Evolutionary conservation across 2,797 vertebrate genomes (phyloP).

Genomic region (Pagetopsis macropterus): DNA sequence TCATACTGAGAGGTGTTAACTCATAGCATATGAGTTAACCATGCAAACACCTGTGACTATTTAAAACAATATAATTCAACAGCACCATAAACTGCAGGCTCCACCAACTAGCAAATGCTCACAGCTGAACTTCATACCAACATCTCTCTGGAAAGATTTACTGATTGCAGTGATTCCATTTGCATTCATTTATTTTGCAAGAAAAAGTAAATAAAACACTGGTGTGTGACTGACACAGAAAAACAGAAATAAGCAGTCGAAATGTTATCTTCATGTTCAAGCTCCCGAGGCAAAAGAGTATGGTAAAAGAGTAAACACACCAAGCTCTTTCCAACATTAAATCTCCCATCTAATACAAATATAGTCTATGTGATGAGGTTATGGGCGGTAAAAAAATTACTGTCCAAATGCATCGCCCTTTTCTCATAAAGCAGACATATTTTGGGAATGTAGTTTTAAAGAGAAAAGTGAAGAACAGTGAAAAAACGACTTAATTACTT

Average conservation of each 20-base stretch:
- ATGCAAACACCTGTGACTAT: neutral
- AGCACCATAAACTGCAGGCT: too few species aligned
- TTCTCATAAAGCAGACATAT: conserved; percentile 16
- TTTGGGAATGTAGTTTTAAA: conserved; percentile 2
- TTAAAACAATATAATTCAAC: neutral
- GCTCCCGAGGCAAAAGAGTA: neutral
- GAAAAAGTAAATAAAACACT: neutral
- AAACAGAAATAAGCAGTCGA: neutral
- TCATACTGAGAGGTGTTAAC: neutral
- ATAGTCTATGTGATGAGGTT: neutral
- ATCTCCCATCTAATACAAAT: neutral
- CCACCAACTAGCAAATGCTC: neutral
- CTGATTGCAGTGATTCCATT: neutral
- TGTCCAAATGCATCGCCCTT: neutral
- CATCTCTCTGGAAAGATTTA: neutral
- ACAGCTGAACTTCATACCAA: neutral
- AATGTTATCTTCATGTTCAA: neutral
- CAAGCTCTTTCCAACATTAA: neutral
- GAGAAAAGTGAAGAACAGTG: neutral
- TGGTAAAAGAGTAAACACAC: neutral
- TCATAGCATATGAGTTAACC: neutral
- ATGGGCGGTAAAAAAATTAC: neutral
- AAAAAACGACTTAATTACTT: neutral
- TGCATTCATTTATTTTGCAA: neutral
- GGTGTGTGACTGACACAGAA: neutral